Evolutionary conservation across 2,888 invertebrate species (phyloP), one percentile per base, ranked within the genome.

Genomic region (Microctonus aethiopoides): DNA sequence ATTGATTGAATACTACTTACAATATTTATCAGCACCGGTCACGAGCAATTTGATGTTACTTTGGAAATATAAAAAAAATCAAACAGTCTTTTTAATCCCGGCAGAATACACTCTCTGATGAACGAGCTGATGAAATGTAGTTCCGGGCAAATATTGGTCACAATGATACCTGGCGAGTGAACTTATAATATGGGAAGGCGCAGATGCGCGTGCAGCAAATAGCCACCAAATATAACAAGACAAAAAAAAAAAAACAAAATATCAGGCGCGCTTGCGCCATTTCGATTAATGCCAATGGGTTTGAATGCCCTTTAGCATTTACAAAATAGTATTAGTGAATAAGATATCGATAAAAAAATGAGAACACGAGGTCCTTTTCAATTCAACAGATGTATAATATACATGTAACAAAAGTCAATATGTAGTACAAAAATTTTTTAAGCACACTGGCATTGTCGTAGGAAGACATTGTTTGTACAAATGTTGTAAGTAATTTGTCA

Each of bases 261-360:
- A 63, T 51, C 6, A 32, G 51, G 16, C 29, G 62, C 62, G 62
- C 62, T 63, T 63, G 62, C 62, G 62, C 32, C 51, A 24, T 61
- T 63, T 59, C 34, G 59, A 29, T 63, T 63, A 41, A 10, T 41
- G 29, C 29, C 51, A n/a, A 29, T 10, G 26, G 41, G 32, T 63
- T 51, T 32, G 51, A 63, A 63, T 20, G 32, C 11, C 32, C 29
- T 63, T 63, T 51, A 11, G 5, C 39, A 61, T 63, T 63, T 46
- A 16, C 16, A 63, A 26, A 60, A 29, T 20, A 9, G 16, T 16
- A 46, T 16, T 7, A 46, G 9, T 46, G 20, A n/a, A 6, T n/a
- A 2, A n/a, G 7, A 46, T 16, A 46, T 6, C 16, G 16, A 16
- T 46, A n/a, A 46, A n/a, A 16, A 46, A 46, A n/a, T 39, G n/a